These are phyloP conservation scores for Trypoxylus dichotomus DNA, from an alignment of 1,140 invertebrate genomes.

Conservation along the genomic window DNA sequence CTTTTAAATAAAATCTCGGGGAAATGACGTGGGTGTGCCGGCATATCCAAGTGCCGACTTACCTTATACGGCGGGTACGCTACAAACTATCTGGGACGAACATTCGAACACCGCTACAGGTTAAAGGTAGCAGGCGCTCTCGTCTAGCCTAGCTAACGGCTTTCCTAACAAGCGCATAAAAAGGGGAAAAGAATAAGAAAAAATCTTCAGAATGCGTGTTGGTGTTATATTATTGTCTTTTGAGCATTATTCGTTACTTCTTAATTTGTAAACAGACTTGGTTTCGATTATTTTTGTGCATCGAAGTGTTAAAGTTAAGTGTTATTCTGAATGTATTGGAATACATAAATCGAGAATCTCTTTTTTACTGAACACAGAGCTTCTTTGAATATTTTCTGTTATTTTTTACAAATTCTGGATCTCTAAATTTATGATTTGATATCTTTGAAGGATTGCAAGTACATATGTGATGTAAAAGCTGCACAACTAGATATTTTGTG, in stretches of 20 bases:
- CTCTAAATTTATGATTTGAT: too few relatives aligned
- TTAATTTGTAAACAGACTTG: not conserved
- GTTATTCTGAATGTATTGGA: too few relatives aligned
- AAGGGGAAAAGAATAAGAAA: not conserved
- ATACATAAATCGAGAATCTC: too few relatives aligned
- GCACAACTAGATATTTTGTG: too few relatives aligned
- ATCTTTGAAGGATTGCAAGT: too few relatives aligned
- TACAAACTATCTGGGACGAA: not conserved
- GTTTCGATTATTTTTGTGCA: not conserved
- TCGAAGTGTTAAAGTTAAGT: too few relatives aligned
- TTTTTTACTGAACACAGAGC: too few relatives aligned
- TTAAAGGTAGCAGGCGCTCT: not conserved
- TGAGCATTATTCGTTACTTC: not conserved
- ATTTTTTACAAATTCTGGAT: too few relatives aligned
- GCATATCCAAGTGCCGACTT: not conserved
- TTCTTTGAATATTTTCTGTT: too few relatives aligned
- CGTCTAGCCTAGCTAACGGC: not conserved
- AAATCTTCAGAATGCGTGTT: not conserved
- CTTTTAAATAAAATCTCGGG: not conserved
- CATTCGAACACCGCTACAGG: conserved; percentile 1
- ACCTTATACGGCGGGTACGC: not conserved
- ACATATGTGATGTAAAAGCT: too few relatives aligned
- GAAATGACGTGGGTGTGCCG: not conserved
- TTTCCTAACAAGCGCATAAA: not conserved
- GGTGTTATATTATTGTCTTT: not conserved